phyloP scores from a whole-genome alignment of 2,113 vertebrate species.

The Gobius niger region DNA sequence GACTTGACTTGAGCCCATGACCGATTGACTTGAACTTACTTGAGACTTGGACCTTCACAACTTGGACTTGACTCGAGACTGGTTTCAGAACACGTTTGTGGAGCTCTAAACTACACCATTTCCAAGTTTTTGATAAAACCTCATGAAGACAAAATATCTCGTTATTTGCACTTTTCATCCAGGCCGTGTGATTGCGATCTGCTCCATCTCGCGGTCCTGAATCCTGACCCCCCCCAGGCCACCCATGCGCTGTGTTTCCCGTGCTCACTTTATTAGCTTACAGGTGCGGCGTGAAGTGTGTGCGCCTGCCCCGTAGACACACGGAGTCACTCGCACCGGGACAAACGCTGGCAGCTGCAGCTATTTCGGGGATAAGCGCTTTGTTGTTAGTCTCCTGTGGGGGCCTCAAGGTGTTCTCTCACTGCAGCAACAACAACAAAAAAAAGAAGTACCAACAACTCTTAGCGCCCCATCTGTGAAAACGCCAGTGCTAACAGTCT shows the following conservation, averaged over 20 bases:
- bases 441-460: background rate
- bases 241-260: constrained; percentile 52
- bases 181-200: too few relatives aligned
- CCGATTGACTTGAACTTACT: too few relatives aligned
- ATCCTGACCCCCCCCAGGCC: constrained; percentile 26
- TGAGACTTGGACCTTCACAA: too few relatives aligned
- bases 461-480: constrained; percentile 7
- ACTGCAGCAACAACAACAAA: background rate
- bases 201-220: background rate
- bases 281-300: constrained; percentile 17
- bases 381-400: constrained; percentile 52
- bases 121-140: too few relatives aligned
- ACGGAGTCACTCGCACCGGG: constrained; percentile 31
- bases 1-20: too few relatives aligned
- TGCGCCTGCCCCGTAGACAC: constrained; percentile 10
- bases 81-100: too few relatives aligned
- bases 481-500: background rate
- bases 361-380: constrained; percentile 67
- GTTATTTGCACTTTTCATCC: too few relatives aligned
- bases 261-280: constrained; percentile 35
- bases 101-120: too few relatives aligned
- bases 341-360: constrained; percentile 69
- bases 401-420: constrained; percentile 39
- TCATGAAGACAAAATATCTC: too few relatives aligned
- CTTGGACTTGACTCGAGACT: too few relatives aligned